phyloP scores from a whole-genome alignment of 2,888 invertebrate genomes.

The Andrena bicolor region DNA sequence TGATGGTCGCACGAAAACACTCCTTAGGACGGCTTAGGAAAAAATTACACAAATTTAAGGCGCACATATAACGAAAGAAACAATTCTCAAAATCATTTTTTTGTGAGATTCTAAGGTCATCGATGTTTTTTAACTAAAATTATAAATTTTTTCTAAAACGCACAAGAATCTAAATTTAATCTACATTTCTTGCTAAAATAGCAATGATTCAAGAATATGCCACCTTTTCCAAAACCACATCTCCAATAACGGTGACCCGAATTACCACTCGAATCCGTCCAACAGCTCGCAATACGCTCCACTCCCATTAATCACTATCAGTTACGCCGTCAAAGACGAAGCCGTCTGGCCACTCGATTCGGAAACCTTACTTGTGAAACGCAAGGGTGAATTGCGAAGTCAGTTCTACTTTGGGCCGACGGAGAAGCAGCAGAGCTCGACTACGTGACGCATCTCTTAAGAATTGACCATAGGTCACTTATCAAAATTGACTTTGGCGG shows the following conservation, averaged over 20 bases:
- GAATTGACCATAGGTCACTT: slow-evolving; percentile 56
- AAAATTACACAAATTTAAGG: too few species aligned
- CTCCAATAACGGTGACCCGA: slow-evolving; percentile 7
- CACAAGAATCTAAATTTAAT: too few species aligned
- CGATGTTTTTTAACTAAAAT: too few species aligned
- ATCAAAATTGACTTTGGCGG: slow-evolving; percentile 65
- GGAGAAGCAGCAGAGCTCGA: slow-evolving; percentile 22
- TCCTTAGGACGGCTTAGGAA: too few species aligned
- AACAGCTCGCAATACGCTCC: slow-evolving; percentile 9
- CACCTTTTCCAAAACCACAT: neutral
- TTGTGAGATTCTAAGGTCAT: too few species aligned
- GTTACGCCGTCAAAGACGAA: slow-evolving; percentile 37
- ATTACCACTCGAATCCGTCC: slow-evolving; percentile 9
- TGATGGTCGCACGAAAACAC: too few species aligned
- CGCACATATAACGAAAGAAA: too few species aligned
- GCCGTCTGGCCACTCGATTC: neutral
- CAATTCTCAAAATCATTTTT: too few species aligned
- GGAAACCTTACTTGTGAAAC: neutral
- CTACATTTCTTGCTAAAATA: too few species aligned
- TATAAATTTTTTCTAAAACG: too few species aligned
- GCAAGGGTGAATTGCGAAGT: slow-evolving; percentile 30
- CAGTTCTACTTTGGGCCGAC: slow-evolving; percentile 30
- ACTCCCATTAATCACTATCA: slow-evolving; percentile 45
- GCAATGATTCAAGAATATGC: neutral
- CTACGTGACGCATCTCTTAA: slow-evolving; percentile 40